A percentile compares a stretch with the other conserved stretches of the same genome.
These are phyloP conservation scores for Lepus townsendii DNA, from an alignment of 2,797 vertebrate species.

Conservation along the genomic window DNA sequence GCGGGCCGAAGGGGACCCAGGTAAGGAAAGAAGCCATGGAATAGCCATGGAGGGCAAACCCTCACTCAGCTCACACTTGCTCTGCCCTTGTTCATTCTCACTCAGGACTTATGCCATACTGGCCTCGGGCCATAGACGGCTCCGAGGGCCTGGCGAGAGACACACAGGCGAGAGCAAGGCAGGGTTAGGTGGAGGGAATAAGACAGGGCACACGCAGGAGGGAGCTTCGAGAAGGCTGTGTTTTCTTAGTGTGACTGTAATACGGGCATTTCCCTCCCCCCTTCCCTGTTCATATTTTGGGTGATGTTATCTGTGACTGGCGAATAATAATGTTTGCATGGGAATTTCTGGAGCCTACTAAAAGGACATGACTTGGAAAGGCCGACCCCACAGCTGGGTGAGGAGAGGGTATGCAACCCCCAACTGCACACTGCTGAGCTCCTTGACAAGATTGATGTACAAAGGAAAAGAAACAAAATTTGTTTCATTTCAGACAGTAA, in stretches of 20 bases:
- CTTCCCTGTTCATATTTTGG: too few relatives aligned
- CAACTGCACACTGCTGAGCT: too few relatives aligned
- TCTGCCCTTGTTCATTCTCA: neutral
- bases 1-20: neutral
- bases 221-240: neutral
- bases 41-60: neutral
- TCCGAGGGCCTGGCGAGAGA: neutral
- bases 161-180: neutral
- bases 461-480: too few relatives aligned
- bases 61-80: neutral
- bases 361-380: too few relatives aligned
- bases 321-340: too few relatives aligned
- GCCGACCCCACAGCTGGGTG: too few relatives aligned
- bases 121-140: neutral
- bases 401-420: too few relatives aligned
- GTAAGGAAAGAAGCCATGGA: neutral
- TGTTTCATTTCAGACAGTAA: too few relatives aligned
- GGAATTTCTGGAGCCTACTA: too few relatives aligned
- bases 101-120: neutral
- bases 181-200: neutral
- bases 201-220: accelerated
- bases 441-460: too few relatives aligned
- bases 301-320: too few relatives aligned
- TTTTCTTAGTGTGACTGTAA: neutral
- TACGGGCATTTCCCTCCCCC: too few relatives aligned